Percentiles rank a stretch among this genome's conserved stretches.
These are phyloP conservation scores for Syrmaticus mikado DNA, from an alignment of 2,113 vertebrate genomes.

Conservation along the genomic window DNA sequence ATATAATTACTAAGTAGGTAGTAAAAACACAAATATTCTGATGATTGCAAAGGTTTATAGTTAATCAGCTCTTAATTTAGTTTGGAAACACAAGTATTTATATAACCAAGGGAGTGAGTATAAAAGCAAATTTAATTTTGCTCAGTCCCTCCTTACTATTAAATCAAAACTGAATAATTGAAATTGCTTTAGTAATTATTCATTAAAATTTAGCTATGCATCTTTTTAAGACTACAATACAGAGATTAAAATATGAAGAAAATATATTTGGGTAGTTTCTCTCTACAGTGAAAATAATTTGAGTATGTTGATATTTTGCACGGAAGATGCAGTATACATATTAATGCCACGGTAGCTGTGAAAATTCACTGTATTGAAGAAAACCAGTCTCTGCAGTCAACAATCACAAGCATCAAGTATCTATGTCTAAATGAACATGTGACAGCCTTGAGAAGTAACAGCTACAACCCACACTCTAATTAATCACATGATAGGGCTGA, in stretches of 20 bases:
- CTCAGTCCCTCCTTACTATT: background rate
- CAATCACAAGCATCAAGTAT: background rate
- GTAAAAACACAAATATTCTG: background rate
- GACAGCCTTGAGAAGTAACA: background rate
- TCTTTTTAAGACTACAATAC: background rate
- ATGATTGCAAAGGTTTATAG: background rate
- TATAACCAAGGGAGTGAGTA: background rate
- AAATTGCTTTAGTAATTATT: background rate
- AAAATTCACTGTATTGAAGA: background rate
- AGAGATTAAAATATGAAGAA: background rate
- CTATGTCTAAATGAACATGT: background rate
- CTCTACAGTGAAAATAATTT: background rate
- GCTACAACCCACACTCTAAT: background rate
- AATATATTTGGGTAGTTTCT: background rate
- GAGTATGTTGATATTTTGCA: background rate
- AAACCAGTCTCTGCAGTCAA: background rate
- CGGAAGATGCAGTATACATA: fast-evolving
- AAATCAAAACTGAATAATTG: background rate
- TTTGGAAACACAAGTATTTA: background rate
- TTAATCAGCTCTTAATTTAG: background rate
- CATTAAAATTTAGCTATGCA: background rate
- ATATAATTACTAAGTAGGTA: background rate
- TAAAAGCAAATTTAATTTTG: background rate
- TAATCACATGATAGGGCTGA: background rate
- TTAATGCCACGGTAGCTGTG: background rate